Conservation (phyloP, 2,113 vertebrate genomes). For the Crotalus viridis region DNA sequence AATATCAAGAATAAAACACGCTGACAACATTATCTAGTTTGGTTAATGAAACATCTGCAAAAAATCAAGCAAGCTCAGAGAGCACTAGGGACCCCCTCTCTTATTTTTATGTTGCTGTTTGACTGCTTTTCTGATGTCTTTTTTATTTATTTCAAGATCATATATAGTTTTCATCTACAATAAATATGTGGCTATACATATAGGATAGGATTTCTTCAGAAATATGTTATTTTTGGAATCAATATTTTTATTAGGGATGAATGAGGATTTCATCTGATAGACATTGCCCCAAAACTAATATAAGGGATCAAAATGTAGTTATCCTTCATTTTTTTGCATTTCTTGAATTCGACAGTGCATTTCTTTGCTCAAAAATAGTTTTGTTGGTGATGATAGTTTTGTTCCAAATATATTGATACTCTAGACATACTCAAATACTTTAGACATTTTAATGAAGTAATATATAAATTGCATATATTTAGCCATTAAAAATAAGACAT, state of each 20-base stretch:
- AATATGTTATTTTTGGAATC: background rate
- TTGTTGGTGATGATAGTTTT: background rate
- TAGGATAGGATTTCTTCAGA: background rate
- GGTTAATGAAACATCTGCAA: background rate
- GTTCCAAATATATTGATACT: background rate
- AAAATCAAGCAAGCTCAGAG: background rate
- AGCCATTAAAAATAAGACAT: background rate
- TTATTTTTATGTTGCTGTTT: background rate
- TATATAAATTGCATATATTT: background rate
- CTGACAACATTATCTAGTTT: background rate
- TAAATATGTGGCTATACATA: background rate
- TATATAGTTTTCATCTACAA: background rate
- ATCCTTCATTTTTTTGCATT: background rate
- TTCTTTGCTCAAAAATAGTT: background rate
- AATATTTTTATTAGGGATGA: background rate
- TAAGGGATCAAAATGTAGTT: background rate
- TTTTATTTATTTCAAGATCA: background rate
- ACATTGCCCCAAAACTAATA: background rate
- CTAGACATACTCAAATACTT: too few species aligned
- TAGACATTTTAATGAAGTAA: background rate
- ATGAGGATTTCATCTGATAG: background rate
- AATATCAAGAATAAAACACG: background rate
- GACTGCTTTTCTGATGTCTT: background rate
- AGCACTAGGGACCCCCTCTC: background rate
- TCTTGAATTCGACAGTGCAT: background rate